phyloP scores from a whole-genome alignment of 2,797 vertebrate genomes.

The Rhynchotus rufescens region DNA sequence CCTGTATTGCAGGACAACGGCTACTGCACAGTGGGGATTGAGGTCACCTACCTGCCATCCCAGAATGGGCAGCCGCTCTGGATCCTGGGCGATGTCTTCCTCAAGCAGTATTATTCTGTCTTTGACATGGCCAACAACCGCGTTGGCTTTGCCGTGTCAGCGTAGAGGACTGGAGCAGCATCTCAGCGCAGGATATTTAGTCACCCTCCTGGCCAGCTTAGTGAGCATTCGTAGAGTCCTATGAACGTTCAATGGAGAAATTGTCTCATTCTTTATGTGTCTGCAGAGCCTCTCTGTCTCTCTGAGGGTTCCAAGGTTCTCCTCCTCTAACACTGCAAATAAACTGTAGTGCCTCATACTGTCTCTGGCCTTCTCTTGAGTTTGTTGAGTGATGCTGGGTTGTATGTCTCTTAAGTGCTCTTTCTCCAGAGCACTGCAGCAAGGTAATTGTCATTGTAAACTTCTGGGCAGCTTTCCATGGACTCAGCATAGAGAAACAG shows the following conservation, averaged over 20 bases:
- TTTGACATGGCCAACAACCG: slow-evolving; percentile 79
- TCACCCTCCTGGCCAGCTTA: background rate
- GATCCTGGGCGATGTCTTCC: slow-evolving; percentile 86
- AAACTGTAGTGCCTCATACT: background rate
- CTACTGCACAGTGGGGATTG: slow-evolving; percentile 74
- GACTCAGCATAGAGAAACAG: rapidly evolving
- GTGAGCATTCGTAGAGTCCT: rapidly evolving
- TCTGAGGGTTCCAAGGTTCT: background rate
- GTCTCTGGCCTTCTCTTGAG: background rate
- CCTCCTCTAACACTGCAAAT: background rate
- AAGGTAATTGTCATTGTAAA: background rate
- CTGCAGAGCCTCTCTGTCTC: background rate
- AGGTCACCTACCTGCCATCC: slow-evolving; percentile 81
- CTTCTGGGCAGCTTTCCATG: background rate
- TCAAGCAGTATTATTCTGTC: slow-evolving; percentile 83
- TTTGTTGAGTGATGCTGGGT: background rate
- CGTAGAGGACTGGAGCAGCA: slow-evolving; percentile 17
- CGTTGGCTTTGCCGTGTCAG: slow-evolving; percentile 79
- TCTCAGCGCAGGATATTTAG: background rate
- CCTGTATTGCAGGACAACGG: slow-evolving; percentile 37
- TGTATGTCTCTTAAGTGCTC: background rate
- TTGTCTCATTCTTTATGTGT: rapidly evolving
- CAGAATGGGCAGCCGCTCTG: slow-evolving; percentile 77
- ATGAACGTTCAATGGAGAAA: rapidly evolving
- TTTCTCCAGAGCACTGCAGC: background rate